phyloP scores from a whole-genome alignment of 1,140 invertebrate species.

The Tetragnatha versicolor region DNA sequence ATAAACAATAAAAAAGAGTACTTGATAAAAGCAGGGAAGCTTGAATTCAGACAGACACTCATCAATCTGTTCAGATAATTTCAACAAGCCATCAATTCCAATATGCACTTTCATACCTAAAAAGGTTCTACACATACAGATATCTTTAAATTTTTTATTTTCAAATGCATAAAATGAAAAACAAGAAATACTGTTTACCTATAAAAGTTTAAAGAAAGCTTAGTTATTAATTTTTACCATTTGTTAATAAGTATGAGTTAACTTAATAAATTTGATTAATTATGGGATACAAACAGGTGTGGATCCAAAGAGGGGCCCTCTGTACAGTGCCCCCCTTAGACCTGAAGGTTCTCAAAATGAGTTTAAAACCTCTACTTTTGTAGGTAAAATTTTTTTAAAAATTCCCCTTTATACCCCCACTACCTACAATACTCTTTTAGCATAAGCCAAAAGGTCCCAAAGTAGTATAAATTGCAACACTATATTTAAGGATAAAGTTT shows the following conservation, averaged over 20 bases:
- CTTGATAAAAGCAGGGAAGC: constrained; percentile 73
- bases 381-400: no score
- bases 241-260: not conserved
- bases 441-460: no score
- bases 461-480: no score
- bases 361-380: no score
- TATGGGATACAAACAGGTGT: not conserved
- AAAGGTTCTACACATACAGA: constrained; percentile 70
- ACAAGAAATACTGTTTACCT: not conserved
- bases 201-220: not conserved
- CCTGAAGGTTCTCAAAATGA: no score
- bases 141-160: not conserved
- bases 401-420: no score
- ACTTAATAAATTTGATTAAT: not conserved
- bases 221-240: not conserved
- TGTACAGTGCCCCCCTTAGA: not conserved
- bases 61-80: constrained; percentile 69
- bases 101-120: constrained; percentile 70
- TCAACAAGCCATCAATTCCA: constrained; percentile 66
- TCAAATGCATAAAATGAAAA: not conserved
- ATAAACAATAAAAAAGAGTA: constrained; percentile 55
- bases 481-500: no score
- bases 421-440: no score
- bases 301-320: not conserved
- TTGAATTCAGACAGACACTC: constrained; percentile 72